These are phyloP conservation scores for Macquaria ambigua DNA, from an alignment of 2,113 vertebrate species.

Conservation along the genomic window DNA sequence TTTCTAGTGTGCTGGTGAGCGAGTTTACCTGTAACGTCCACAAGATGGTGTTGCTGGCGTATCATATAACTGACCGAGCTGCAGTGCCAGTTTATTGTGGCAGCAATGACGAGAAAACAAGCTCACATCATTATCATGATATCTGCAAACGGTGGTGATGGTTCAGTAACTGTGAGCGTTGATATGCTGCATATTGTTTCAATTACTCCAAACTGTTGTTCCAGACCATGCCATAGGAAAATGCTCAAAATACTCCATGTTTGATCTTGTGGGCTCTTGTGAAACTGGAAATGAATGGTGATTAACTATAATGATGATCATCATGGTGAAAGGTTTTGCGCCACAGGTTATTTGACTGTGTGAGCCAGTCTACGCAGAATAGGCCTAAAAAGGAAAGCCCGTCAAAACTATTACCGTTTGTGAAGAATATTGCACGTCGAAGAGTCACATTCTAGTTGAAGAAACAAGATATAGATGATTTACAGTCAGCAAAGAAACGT, in stretches of 20 bases:
- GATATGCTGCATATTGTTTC: constrained; percentile 79
- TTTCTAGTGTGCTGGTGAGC: neutral
- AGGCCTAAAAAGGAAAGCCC: constrained; percentile 28
- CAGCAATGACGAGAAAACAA: constrained; percentile 55
- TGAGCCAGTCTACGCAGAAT: constrained; percentile 45
- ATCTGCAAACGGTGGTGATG: constrained; percentile 75
- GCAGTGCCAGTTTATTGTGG: constrained; percentile 28
- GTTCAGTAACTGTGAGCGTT: constrained; percentile 78
- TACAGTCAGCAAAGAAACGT: constrained; percentile 1
- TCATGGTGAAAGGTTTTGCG: constrained; percentile 73
- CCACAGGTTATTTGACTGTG: constrained; percentile 76
- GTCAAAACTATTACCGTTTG: constrained; percentile 16
- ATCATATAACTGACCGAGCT: neutral
- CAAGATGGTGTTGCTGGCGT: constrained; percentile 74
- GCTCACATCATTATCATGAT: constrained; percentile 67
- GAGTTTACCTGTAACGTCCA: constrained; percentile 63
- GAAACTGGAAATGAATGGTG: constrained; percentile 81
- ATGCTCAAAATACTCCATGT: constrained; percentile 78
- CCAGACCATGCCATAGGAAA: constrained; percentile 67
- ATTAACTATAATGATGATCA: constrained; percentile 82
- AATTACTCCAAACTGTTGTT: constrained; percentile 78
- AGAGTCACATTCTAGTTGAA: neutral
- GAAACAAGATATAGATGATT: neutral
- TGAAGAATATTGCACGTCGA: neutral
- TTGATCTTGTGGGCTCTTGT: constrained; percentile 81